Percentiles rank a stretch among this genome's conserved stretches.
phyloP scores from a whole-genome alignment of 2,797 vertebrate genomes.

The Sebastes diaconus region DNA sequence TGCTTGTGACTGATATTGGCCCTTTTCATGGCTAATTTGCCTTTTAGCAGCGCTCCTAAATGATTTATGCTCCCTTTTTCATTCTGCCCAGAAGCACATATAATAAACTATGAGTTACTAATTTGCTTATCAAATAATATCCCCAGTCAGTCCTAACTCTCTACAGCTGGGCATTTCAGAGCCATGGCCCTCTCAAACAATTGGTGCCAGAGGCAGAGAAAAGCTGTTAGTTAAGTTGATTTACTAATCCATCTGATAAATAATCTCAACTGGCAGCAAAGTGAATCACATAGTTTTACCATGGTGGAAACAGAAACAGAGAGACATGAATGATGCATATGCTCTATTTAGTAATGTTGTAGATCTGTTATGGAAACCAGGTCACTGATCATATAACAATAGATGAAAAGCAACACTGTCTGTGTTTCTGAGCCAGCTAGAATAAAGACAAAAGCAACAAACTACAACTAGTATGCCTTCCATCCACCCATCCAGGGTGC shows the following conservation, averaged over 20 bases:
- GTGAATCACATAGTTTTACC: not conserved
- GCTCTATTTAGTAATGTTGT: slow-evolving; percentile 10
- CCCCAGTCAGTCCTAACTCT: not conserved
- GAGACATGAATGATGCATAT: not conserved
- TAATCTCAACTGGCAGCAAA: not conserved
- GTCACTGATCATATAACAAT: slow-evolving; percentile 25
- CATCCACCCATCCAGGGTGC: not conserved
- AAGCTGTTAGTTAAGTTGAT: slow-evolving; percentile 7
- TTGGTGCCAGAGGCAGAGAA: not conserved
- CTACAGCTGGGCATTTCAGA: not conserved
- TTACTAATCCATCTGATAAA: slow-evolving; percentile 6
- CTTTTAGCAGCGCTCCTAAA: not conserved
- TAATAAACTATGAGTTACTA: not conserved
- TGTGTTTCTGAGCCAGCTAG: not conserved
- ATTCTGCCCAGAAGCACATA: not conserved
- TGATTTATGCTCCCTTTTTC: not conserved
- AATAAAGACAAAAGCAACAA: not conserved
- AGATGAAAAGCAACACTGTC: slow-evolving; percentile 1
- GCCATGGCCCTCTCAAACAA: not conserved
- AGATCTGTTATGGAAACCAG: slow-evolving; percentile 16
- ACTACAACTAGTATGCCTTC: not conserved
- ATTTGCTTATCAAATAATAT: slow-evolving; percentile 7
- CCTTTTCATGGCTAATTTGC: not conserved
- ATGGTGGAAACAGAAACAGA: not conserved
- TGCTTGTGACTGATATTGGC: not conserved